Evolutionary conservation across 2,888 invertebrate species (phyloP), one percentile per base, ranked within the genome.

Genomic region (Drosophila suboccidentalis): DNA sequence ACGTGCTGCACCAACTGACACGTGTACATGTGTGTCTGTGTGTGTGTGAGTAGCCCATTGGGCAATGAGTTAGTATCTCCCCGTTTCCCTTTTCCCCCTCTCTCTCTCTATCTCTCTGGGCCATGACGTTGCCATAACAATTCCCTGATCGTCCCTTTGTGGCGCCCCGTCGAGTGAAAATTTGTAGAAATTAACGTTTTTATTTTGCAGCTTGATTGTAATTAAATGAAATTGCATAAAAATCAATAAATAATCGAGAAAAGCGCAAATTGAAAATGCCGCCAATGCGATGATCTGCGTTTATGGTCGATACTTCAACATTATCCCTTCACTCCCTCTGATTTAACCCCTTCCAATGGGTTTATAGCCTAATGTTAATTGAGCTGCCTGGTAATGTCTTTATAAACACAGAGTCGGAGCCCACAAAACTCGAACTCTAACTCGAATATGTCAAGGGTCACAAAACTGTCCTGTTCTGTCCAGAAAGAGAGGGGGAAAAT

Each of bases 121-220:
- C 43, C 66, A 67, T 88, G 88, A 72, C 83, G 68, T 53, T 75
- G 69, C 57, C 80, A 60, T 74, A 44, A 51, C 50, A 5, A 44
- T 44, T 29, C 44, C 44, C 47, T 39, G 29, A 53, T 55, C 59
- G 50, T 36, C 41, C 50, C 69, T 57, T 51, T 49, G 29, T 65
- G 79, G 64, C 88, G 76, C 77, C 81, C 74, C 44, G 54, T 43
- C 61, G 67, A 82, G 90, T 88, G 90, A 90, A 91, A 90, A 90
- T 90, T 90, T 91, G 90, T 85, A 91, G 85, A 91, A 90, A 90
- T 87, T 91, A 87, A 86, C 74, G 69, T 82, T 88, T 88, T 87
- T 87, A 51, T 63, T 60, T 58, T 38, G 26, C 59, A 49, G 55
- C 32, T 50, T 49, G 44, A 49, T 75, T 74, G 74, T 76, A 80